These are phyloP conservation scores for Phyllopteryx taeniolatus DNA, from an alignment of 2,113 vertebrate genomes.

Conservation along the genomic window DNA sequence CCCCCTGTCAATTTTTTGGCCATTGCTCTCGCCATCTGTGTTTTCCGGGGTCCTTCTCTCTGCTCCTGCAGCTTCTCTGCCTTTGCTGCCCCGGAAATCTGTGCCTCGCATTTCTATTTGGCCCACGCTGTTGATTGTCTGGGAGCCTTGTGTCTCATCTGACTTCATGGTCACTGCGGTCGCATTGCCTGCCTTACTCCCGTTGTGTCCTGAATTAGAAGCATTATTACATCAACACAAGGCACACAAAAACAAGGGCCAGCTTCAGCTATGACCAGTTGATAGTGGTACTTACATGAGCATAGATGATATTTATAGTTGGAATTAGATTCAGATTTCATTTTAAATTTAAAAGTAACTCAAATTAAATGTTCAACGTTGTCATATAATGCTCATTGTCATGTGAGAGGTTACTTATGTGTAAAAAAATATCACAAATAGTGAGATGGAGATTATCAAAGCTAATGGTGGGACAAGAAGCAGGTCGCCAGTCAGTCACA, in stretches of 20 bases:
- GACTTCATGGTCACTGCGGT: constrained; percentile 41
- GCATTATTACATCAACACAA: constrained; percentile 27
- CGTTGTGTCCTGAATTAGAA: constrained; percentile 35
- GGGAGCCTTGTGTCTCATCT: constrained; percentile 28
- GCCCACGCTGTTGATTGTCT: constrained; percentile 30
- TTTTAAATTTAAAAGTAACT: background rate
- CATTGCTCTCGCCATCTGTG: constrained; percentile 52
- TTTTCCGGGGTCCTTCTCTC: constrained; percentile 31
- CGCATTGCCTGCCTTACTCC: constrained; percentile 32
- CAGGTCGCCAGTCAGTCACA: background rate
- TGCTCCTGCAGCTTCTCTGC: constrained; percentile 35
- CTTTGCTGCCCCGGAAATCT: constrained; percentile 48
- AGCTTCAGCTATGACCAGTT: background rate
- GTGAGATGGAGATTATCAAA: background rate
- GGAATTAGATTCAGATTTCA: background rate
- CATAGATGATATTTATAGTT: constrained; percentile 11
- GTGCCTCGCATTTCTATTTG: constrained; percentile 35
- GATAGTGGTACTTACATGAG: constrained; percentile 6
- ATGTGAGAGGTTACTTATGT: too few relatives aligned
- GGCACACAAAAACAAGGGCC: constrained; percentile 13
- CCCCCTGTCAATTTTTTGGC: constrained; percentile 42
- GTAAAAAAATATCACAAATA: too few relatives aligned
- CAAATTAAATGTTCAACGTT: too few relatives aligned
- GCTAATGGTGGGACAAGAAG: background rate
- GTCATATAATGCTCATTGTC: too few relatives aligned